Evolutionary conservation across 1,140 invertebrate genomes (phyloP), one percentile per base, ranked within the genome.

Genomic region (Drosophila fuyamai): DNA sequence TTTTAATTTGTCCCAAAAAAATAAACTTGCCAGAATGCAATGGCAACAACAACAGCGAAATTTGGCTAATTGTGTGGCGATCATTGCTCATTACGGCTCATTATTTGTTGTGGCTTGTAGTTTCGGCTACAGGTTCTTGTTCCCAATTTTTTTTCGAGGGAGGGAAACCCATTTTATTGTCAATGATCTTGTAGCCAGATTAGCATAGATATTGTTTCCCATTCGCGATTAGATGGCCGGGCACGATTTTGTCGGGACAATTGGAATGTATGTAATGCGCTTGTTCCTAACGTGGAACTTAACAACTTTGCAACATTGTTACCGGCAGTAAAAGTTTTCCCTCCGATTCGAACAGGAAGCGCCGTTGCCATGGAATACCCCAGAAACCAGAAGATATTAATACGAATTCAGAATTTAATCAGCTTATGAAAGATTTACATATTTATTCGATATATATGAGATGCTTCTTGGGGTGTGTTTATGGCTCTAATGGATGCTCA

Each of bases 71-170:
- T 86, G 83, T 88, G 79, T 76, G 80, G 84, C 84, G 83, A 80
- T 72, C 83, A 88, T 88, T 88, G 83, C 83, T 86, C 83, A 86
- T 86, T 86, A 88, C 83, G 79, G 83, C 83, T 86, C 84, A 88
- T 86, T 86, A 88, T 76, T 82, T 77, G 75, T 62, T 70, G 77
- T 46, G 51, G 59, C 57, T 53, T 74, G 75, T 79, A 76, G 51
- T 60, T 58, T 67, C 76, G 59, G 59, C 67, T 80, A 70, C 83
- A 86, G 83, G 83, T 86, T 86, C 83, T 88, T 88, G 81, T 77
- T 66, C 75, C 75, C 62, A 74, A 55, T 81, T 85, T 72, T 86
- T 68, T 72, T 32, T 32, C 55, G 72, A 57, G 62, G 65, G 67
- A 57, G 66, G 51, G 44, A 71, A 71, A 50, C 58, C 73, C 81